phyloP scores from a whole-genome alignment of 30 jellyfish, hydroid and myxozoan species.

The Euphysa ruthae region DNA sequence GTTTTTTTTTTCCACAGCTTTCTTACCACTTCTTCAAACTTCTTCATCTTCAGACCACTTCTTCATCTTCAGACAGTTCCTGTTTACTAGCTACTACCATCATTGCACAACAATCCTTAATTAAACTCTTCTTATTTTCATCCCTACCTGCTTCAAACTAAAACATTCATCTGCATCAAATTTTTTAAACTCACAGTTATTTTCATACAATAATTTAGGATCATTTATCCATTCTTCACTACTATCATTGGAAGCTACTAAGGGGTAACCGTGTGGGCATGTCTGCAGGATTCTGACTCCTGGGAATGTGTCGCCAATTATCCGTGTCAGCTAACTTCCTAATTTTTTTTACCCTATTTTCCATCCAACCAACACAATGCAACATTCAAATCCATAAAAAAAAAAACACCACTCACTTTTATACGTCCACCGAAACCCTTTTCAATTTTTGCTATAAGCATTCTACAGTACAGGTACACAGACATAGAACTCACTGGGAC shows the following conservation, averaged over 20 bases:
- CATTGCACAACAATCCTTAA: too few species aligned
- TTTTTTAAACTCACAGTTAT: neutral
- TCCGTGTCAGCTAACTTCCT: constrained; percentile 27
- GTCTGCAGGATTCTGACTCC: constrained; percentile 38
- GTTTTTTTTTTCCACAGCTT: too few species aligned
- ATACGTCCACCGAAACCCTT: constrained; percentile 15
- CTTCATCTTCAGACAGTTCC: too few species aligned
- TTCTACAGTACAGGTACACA: constrained; percentile 42
- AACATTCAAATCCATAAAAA: constrained; percentile 52
- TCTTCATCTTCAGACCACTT: too few species aligned
- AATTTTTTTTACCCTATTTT: constrained; percentile 19
- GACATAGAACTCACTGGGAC: constrained; percentile 44
- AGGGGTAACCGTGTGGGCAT: constrained; percentile 9
- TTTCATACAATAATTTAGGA: neutral
- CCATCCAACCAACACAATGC: constrained; percentile 53
- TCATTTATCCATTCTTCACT: constrained; percentile 25
- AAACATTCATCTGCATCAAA: neutral
- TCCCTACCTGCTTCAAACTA: neutral
- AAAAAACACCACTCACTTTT: constrained; percentile 17
- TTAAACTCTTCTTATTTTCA: neutral
- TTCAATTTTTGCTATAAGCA: constrained; percentile 17
- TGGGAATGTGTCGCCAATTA: constrained; percentile 34
- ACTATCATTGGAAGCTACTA: neutral
- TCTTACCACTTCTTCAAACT: too few species aligned
- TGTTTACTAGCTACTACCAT: too few species aligned